Base-by-base conservation (phyloP, 92 coral and sea anemone species). In the Diadumene lineata region DNA sequence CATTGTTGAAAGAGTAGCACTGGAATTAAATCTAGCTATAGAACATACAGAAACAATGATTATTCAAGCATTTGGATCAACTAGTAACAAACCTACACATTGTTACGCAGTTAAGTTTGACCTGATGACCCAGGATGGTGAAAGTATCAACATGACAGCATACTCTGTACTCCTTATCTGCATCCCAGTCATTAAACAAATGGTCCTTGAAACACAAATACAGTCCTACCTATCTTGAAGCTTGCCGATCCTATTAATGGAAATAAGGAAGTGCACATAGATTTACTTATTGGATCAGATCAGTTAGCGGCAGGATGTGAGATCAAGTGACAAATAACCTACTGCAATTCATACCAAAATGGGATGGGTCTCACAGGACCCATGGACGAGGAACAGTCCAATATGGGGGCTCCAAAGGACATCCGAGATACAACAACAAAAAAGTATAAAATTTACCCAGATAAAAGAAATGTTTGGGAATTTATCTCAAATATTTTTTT, bases 321-420 rank as follows among this genome's bases (percentile, higher is more conserved):
- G 16, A 74, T 60, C 23, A 57, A 46, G 85, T 55, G 44, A 60
- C 50, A 18, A 66, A 4, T 89, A 91, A 11, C 92, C 87, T 34
- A 76, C 68, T 29, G 91, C 91, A 18, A 77, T 83, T 38, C 65
- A 64, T 21, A 78, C 92, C 7, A 72, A 64, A 55, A 31, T 85
- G 28, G 90, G 84, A 21, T 89, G 81, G 76, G 81, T 89, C 53
- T 60, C 84, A 11, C 92, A 19, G 92, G 97, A 11, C 87, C 91
- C 1, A 77, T 82, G 10, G 34, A 51, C n/a, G 53, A 70, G 7
- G 65, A 64, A 7, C 43, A 30, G 48, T 71, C 28, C 16, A 28
- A 38, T 29, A 55, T 43, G 24, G 22, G 16, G 10, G 25, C 56
- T 8, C 1, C 66, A 24, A n/a, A n/a, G n/a, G n/a, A n/a, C n/a